These are phyloP conservation scores for Nematolebias whitei DNA, from an alignment of 2,113 vertebrate genomes.

Conservation along the genomic window DNA sequence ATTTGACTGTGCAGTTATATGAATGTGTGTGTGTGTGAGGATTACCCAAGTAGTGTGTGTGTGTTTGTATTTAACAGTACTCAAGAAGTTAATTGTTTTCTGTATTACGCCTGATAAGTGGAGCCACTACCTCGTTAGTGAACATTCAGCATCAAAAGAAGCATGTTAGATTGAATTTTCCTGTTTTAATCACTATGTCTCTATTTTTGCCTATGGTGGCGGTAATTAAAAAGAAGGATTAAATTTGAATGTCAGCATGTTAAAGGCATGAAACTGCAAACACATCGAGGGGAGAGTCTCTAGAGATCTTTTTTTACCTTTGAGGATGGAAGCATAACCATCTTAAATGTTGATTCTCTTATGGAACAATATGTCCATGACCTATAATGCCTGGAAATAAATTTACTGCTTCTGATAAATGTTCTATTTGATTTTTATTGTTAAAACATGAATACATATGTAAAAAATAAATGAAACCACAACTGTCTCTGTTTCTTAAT, in stretches of 20 bases:
- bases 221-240: slow-evolving; percentile 67
- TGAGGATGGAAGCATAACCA: background rate
- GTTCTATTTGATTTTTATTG: too few species aligned
- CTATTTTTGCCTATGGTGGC: slow-evolving; percentile 59
- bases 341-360: too few species aligned
- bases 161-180: slow-evolving; percentile 75
- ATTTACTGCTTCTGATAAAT: too few species aligned
- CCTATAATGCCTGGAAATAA: too few species aligned
- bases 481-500: too few species aligned
- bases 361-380: too few species aligned
- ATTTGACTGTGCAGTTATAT: slow-evolving; percentile 9
- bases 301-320: slow-evolving; percentile 3
- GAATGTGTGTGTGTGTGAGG: background rate
- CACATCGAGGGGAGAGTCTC: slow-evolving; percentile 18
- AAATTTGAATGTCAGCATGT: slow-evolving; percentile 63
- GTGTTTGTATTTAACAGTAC: slow-evolving; percentile 22
- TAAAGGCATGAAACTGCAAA: slow-evolving; percentile 51
- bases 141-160: slow-evolving; percentile 55
- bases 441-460: too few species aligned
- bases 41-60: background rate
- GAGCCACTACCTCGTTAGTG: slow-evolving; percentile 51
- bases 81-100: slow-evolving; percentile 53
- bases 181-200: slow-evolving; percentile 65
- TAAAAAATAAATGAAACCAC: too few species aligned
- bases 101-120: slow-evolving; percentile 22